Evolutionary conservation across 2,113 vertebrate genomes (phyloP).

Genomic region (Entomyzon cyanotis): DNA sequence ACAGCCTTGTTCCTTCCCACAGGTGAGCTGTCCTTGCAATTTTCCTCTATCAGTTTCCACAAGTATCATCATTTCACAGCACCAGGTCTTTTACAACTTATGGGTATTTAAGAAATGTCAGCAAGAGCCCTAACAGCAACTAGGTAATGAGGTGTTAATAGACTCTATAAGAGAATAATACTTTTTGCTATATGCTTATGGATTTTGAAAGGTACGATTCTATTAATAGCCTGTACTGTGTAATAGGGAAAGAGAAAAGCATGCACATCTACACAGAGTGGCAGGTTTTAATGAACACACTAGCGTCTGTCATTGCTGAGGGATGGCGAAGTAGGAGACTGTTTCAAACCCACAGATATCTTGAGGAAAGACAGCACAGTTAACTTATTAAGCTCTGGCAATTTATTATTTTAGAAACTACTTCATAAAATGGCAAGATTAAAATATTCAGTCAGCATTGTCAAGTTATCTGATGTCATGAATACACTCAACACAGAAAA

Average conservation of each 20-base stretch:
- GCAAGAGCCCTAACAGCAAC: background rate
- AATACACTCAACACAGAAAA: slow-evolving; percentile 80
- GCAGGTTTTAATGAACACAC: slow-evolving; percentile 45
- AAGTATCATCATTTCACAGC: background rate
- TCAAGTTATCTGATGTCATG: slow-evolving; percentile 74
- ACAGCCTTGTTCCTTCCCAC: background rate
- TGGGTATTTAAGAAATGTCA: background rate
- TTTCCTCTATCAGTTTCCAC: background rate
- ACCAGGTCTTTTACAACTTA: background rate
- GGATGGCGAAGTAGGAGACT: slow-evolving; percentile 8
- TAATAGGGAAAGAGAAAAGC: slow-evolving; percentile 4
- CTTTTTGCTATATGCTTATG: background rate
- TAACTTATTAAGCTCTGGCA: slow-evolving; percentile 60
- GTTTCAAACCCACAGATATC: slow-evolving; percentile 56
- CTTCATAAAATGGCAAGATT: slow-evolving; percentile 78
- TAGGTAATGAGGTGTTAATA: background rate
- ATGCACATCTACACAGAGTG: background rate
- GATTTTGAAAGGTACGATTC: slow-evolving; percentile 36
- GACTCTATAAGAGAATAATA: background rate
- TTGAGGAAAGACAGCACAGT: slow-evolving; percentile 46
- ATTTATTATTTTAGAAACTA: slow-evolving; percentile 85
- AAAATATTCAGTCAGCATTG: slow-evolving; percentile 85
- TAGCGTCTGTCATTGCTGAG: slow-evolving; percentile 52
- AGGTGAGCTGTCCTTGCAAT: background rate
- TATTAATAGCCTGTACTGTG: background rate